phyloP scores from a whole-genome alignment of 2,888 invertebrate genomes.

The Baccha elongata region DNA sequence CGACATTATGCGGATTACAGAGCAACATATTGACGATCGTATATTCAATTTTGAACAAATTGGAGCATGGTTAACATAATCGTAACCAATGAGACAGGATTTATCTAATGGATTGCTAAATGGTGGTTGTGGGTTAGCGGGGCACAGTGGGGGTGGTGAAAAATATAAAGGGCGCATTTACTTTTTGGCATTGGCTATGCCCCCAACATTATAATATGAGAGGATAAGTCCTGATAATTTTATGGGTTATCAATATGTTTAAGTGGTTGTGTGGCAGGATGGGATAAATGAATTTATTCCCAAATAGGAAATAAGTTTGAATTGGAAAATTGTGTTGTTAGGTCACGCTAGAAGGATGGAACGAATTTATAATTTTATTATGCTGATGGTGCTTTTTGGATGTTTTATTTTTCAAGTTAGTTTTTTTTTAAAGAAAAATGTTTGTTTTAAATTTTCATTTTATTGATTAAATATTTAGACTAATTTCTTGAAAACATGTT shows the following conservation, averaged over 20 bases:
- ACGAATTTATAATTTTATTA: background rate
- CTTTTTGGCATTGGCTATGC: constrained; percentile 41
- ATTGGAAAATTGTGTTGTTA: constrained; percentile 26
- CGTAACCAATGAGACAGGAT: constrained; percentile 73
- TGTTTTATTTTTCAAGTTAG: background rate
- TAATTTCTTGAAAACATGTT: too few relatives aligned
- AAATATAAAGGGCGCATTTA: constrained; percentile 27
- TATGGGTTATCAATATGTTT: constrained; percentile 69
- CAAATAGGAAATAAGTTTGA: background rate
- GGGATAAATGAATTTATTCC: constrained; percentile 38
- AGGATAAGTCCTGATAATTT: constrained; percentile 68
- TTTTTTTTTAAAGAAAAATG: background rate
- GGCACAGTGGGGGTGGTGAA: background rate
- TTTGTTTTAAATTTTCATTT: too few relatives aligned
- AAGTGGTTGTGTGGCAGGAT: constrained; percentile 16
- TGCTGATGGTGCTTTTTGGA: background rate
- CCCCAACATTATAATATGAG: background rate
- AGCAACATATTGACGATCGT: constrained; percentile 73
- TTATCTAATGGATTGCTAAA: constrained; percentile 72
- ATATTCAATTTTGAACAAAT: constrained; percentile 74
- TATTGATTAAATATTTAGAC: too few relatives aligned
- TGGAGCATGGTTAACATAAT: constrained; percentile 73
- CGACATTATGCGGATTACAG: constrained; percentile 73
- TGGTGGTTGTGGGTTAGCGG: constrained; percentile 44
- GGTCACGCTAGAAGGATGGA: background rate